phyloP scores from a whole-genome alignment of 2,113 vertebrate species.

The Salvelinus namaycush region DNA sequence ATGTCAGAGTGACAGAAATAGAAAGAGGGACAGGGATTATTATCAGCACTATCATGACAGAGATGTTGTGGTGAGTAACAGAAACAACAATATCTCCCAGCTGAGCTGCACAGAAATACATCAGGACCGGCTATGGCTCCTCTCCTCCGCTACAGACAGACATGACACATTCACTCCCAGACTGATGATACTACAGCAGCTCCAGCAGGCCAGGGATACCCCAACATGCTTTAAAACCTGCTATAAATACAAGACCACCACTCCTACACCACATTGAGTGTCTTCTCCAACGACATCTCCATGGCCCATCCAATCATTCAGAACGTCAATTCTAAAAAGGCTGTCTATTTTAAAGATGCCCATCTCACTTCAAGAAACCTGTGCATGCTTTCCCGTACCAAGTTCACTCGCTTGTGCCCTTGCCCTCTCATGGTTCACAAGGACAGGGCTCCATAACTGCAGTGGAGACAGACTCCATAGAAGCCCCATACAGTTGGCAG shows the following conservation, averaged over 20 bases:
- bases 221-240: not conserved
- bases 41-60: constrained; percentile 63
- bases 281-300: no score
- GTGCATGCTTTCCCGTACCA: not conserved
- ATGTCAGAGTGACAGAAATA: not conserved
- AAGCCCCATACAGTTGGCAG: constrained; percentile 29
- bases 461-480: constrained; percentile 17
- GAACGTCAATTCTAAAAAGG: no score
- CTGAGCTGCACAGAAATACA: constrained; percentile 49
- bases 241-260: not conserved
- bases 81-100: constrained; percentile 51
- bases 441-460: constrained; percentile 1
- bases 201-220: not conserved
- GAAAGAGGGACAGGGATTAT: constrained; percentile 45
- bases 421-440: constrained; percentile 19
- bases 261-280: no score
- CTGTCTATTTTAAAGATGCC: not conserved
- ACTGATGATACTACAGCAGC: no score
- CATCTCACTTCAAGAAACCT: not conserved
- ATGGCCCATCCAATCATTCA: no score
- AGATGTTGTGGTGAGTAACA: constrained; percentile 60
- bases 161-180: constrained; percentile 19
- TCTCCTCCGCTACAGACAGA: constrained; percentile 25
- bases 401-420: constrained; percentile 2
- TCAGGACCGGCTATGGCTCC: constrained; percentile 38